Conservation (phyloP, 2,797 vertebrate species). For the Sylvia borin region DNA sequence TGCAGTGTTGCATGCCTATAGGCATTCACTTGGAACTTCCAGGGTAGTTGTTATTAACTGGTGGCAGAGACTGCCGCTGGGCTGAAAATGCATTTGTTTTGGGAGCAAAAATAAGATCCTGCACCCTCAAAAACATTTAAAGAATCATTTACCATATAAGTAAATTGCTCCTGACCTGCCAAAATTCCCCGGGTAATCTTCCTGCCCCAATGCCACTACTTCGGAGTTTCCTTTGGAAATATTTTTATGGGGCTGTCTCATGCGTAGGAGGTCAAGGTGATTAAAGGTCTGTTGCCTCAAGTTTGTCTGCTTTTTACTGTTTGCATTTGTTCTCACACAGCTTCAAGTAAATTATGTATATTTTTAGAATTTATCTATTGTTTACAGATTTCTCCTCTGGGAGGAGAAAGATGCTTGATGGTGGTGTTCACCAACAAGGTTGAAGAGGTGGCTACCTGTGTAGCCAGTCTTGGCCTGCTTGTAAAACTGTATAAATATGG, state of each 20-base stretch:
- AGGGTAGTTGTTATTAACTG: background rate
- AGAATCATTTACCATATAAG: background rate
- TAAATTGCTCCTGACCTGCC: background rate
- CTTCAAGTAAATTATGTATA: too few relatives aligned
- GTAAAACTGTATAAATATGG: too few relatives aligned
- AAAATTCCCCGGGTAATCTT: background rate
- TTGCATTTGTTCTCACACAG: too few relatives aligned
- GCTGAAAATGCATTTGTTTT: background rate
- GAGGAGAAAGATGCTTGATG: too few relatives aligned
- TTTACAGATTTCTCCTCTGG: too few relatives aligned
- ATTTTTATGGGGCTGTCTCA: background rate
- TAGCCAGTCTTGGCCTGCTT: too few relatives aligned
- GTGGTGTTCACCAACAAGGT: too few relatives aligned
- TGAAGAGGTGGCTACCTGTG: too few relatives aligned
- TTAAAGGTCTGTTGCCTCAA: too few relatives aligned
- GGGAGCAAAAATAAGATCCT: background rate
- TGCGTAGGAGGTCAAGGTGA: fast-evolving
- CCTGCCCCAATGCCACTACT: fast-evolving
- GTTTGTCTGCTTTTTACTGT: too few relatives aligned
- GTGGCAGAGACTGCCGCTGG: background rate
- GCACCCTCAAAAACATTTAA: background rate
- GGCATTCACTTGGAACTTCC: background rate
- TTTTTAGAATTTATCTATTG: too few relatives aligned
- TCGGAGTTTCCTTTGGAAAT: background rate
- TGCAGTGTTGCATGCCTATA: background rate